Percentiles rank a stretch among this genome's conserved stretches.
These are phyloP conservation scores for Spodoptera littoralis DNA, from an alignment of 2,888 invertebrate genomes.

Conservation along the genomic window DNA sequence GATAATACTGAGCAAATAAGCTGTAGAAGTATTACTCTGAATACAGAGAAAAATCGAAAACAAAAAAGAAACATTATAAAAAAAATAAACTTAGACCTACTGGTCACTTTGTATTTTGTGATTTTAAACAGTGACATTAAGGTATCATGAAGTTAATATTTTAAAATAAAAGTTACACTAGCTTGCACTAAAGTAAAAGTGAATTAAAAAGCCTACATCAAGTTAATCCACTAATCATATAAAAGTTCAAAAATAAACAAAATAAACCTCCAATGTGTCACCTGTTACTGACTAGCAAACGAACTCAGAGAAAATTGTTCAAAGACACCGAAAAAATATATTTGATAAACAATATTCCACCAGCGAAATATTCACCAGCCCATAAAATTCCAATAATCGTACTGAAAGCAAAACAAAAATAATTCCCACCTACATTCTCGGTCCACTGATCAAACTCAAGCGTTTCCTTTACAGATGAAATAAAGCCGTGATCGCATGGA, in stretches of 20 bases:
- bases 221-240: too few species aligned
- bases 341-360: background rate
- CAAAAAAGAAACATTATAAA: background rate
- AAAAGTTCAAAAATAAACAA: too few species aligned
- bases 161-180: too few species aligned
- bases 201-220: too few species aligned
- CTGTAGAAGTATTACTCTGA: background rate
- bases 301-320: background rate
- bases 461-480: constrained; percentile 72
- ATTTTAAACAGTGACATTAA: too few species aligned
- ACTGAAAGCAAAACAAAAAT: constrained; percentile 29
- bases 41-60: background rate
- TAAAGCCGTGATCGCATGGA: constrained; percentile 73
- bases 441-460: constrained; percentile 64
- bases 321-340: background rate
- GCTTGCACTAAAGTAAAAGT: too few species aligned
- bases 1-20: background rate
- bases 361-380: constrained; percentile 16
- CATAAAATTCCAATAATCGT: constrained; percentile 23
- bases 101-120: too few species aligned
- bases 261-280: too few species aligned
- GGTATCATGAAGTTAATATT: too few species aligned
- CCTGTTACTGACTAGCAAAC: too few species aligned
- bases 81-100: background rate
- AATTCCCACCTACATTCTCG: constrained; percentile 38